Percentiles rank a stretch among this genome's conserved stretches.
These are phyloP conservation scores for Rotaria sp. DNA, from an alignment of 2,888 invertebrate species.

Conservation along the genomic window DNA sequence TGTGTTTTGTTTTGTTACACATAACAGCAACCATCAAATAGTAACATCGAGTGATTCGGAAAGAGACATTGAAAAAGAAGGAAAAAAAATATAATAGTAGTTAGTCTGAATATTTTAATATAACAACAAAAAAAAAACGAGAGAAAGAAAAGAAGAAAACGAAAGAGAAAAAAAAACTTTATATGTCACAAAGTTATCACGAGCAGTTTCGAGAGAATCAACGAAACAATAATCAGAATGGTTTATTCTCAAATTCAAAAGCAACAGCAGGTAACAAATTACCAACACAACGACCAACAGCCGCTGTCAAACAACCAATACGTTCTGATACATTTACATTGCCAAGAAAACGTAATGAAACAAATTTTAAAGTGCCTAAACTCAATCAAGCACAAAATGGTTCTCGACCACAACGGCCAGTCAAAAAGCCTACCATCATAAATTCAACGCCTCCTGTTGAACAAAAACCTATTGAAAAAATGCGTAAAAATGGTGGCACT, in stretches of 20 bases:
- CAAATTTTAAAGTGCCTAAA: neutral
- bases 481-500: neutral
- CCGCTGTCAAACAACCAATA: neutral
- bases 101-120: too few species aligned
- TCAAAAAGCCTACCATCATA: too few species aligned
- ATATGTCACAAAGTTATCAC: constrained; percentile 12
- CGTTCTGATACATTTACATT: neutral
- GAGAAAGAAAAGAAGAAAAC: neutral
- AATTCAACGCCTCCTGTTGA: too few species aligned
- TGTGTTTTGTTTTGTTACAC: neutral
- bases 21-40: neutral
- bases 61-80: too few species aligned
- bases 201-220: neutral
- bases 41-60: neutral
- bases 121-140: too few species aligned
- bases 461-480: neutral
- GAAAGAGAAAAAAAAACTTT: neutral
- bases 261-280: neutral
- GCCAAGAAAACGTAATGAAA: neutral
- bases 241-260: neutral
- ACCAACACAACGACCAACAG: neutral
- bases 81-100: too few species aligned
- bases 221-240: neutral
- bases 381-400: neutral
- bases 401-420: too few species aligned